Base-by-base conservation (phyloP, 53 echinoderm and acorn worm genomes). In the Hippasteria phrygiana region DNA sequence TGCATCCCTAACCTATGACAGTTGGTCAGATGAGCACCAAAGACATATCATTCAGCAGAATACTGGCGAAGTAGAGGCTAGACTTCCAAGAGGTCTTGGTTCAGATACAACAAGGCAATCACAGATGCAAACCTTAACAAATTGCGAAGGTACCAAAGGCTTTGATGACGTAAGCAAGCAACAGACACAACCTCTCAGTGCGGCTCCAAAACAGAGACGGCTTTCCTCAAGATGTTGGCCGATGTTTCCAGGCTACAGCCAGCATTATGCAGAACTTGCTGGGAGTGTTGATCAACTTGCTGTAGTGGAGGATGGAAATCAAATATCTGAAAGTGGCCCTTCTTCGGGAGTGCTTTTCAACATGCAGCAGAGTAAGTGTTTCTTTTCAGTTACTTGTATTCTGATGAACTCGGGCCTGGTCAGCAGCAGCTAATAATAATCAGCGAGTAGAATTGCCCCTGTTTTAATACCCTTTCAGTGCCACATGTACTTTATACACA, bases 291-390 rank as follows among this genome's bases (percentile, higher is more conserved):
- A 45, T 47, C 28, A 66, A 79, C 24, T 4, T 20, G 16, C 38
- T 47, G 50, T 9, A 22, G 35, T 16, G 70, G n/a, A 37, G 24
- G 50, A 42, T 14, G 20, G 50, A 26, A 85, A 70, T 32, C 28
- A 50, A 24, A 32, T 67, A 24, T 26, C 59, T 26, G 59, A 41
- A 17, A 72, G 24, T 40, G 34, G 13, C 35, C n/a, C 72, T 18
- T n/a, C 26, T 20, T 72, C 69, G 13, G 24, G 72, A 41, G 2
- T 22, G 41, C 41, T 17, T 4, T 14, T 11, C 41, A 20, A 7
- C 72, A 72, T 18, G 2, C 72, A 72, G 37, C 20, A 72, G 11
- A 22, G 80, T 80, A 41, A 80, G 80, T 74, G 73, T 59, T 59
- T 22, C 46, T 59, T 59, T 17, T 1, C 69, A 36, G 14, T 67